Conservation (phyloP, 2,113 vertebrate species). For the Pantherophis guttatus region DNA sequence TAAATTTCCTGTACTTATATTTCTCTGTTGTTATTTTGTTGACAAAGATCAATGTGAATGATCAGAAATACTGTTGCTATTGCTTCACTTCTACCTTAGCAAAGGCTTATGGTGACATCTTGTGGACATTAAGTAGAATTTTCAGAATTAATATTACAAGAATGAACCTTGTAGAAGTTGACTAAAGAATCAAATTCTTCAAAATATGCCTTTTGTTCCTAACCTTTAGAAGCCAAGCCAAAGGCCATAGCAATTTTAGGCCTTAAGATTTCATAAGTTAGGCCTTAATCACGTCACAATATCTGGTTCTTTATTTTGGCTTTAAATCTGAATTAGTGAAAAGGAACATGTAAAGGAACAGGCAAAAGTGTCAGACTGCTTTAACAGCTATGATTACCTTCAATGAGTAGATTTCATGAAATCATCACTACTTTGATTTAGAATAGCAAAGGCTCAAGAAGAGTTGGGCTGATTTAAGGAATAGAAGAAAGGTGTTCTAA, state of each 20-base stretch:
- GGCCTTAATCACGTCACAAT: background rate
- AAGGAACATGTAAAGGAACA: background rate
- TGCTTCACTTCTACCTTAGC: background rate
- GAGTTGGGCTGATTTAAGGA: background rate
- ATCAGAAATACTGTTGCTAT: accelerated
- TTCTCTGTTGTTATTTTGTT: background rate
- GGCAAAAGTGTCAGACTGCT: background rate
- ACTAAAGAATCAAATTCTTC: background rate
- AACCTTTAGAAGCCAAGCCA: background rate
- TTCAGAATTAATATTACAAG: background rate
- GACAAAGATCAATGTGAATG: background rate
- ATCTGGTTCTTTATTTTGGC: background rate
- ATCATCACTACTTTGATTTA: background rate
- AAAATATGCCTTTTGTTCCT: background rate
- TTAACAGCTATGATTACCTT: background rate
- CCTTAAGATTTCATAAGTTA: background rate
- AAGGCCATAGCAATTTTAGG: background rate
- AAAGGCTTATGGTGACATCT: constrained; percentile 54
- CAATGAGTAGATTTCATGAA: background rate
- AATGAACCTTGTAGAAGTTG: background rate
- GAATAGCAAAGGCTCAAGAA: background rate
- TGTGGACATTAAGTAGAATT: constrained; percentile 44
- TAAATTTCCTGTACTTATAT: background rate
- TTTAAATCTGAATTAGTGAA: background rate
- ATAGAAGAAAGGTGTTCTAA: background rate